Evolutionary conservation across 2,797 vertebrate species (phyloP).

Genomic region (Neosalanx taihuensis): DNA sequence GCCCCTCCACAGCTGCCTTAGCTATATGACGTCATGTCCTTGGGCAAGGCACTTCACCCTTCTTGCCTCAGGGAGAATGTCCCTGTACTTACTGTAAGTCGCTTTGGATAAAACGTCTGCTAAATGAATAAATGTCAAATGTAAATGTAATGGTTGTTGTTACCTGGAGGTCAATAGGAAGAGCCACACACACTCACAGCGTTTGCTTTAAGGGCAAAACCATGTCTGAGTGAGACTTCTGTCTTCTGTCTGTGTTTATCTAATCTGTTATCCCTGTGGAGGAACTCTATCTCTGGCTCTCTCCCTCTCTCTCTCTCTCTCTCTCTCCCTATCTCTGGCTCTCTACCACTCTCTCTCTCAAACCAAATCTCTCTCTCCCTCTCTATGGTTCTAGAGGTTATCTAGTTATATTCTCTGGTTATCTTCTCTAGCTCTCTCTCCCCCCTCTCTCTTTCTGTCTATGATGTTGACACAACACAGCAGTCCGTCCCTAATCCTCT

Average conservation of each 20-base stretch:
- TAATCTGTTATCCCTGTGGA: background rate
- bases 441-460: slow-evolving; percentile 11
- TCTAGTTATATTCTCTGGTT: background rate
- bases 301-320: background rate
- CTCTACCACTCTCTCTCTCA: background rate
- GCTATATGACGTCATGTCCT: no score
- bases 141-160: no score
- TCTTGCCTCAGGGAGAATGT: no score
- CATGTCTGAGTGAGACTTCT: background rate
- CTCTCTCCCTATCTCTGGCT: background rate
- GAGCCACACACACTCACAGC: no score
- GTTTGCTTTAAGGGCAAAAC: background rate
- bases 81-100: no score
- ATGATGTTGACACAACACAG: slow-evolving; percentile 65
- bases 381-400: slow-evolving; percentile 22
- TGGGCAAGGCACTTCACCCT: no score
- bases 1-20: no score
- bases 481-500: slow-evolving; percentile 56
- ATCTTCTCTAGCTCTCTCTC: slow-evolving; percentile 19
- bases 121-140: no score
- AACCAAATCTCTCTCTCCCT: background rate
- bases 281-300: background rate
- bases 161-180: no score
- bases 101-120: no score
- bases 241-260: background rate